A percentile compares a stretch with the other conserved stretches of the same genome.
Evolutionary conservation across 2,113 vertebrate genomes (phyloP).

Genomic region (Coreoperca whiteheadi): DNA sequence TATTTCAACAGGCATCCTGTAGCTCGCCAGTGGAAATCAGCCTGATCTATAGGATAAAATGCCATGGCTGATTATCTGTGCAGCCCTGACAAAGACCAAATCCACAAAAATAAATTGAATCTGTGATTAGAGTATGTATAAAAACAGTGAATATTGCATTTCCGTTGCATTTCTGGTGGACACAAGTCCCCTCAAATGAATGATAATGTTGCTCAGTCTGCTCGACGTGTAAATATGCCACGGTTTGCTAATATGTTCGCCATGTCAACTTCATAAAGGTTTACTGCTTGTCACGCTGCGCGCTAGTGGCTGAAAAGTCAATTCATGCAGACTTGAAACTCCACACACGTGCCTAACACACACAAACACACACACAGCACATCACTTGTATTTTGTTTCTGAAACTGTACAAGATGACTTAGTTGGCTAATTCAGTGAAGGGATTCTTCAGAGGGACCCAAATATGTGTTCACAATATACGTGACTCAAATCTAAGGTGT

Average conservation of each 20-base stretch:
- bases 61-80: not conserved
- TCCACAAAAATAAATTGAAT: not conserved
- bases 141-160: too few species aligned
- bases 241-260: too few species aligned
- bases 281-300: too few species aligned
- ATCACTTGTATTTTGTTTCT: not conserved
- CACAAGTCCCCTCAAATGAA: too few species aligned
- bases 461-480: not conserved
- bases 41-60: not conserved
- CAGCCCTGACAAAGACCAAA: not conserved
- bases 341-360: too few species aligned
- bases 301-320: too few species aligned
- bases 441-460: not conserved
- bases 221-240: too few species aligned
- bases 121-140: too few species aligned
- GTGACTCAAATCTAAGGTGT: not conserved
- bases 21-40: constrained; percentile 4
- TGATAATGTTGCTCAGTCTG: too few species aligned
- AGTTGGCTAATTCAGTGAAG: not conserved
- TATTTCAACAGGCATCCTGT: constrained; percentile 29
- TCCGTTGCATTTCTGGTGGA: too few species aligned
- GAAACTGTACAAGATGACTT: not conserved
- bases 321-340: too few species aligned
- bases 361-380: not conserved
- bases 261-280: too few species aligned